Evolutionary conservation across 2,888 invertebrate species (phyloP), one percentile per base, ranked within the genome.

Genomic region (Salpingus planirostris): DNA sequence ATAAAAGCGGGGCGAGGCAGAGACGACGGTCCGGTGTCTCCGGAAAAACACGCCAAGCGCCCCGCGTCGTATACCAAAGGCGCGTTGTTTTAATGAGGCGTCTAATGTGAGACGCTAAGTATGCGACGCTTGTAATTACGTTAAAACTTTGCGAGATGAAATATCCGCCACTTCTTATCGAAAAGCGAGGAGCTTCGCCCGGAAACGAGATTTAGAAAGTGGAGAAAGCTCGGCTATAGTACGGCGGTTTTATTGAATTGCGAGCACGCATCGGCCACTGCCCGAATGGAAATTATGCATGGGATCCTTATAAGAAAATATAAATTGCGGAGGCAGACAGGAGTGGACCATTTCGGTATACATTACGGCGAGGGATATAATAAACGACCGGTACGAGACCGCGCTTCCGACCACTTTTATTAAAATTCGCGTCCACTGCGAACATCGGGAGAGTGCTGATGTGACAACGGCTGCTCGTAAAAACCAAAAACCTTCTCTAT

Each of bases 391-490:
- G 38, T 40, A 40, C 40, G 43, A 34, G 38, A 39, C 42, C 35
- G 24, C 27, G 34, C 27, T 42, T 36, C 34, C 33, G 43, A 49
- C 48, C 46, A 45, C 43, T 51, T 52, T 52, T 54, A 52, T 52
- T 50, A 50, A 50, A 52, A 51, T 49, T 50, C 44, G 46, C 42
- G 45, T 44, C 44, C 45, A 46, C 42, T 43, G 43, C 40, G 42
- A 40, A 33, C 42, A 46, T 42, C 43, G 36, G 37, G 32, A 41
- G 40, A 43, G 45, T 50, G 54, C 51, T 54, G 52, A 54, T 50
- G 54, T 46, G 51, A 52, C 49, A 52, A 52, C 45, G 47, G 46
- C 44, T 38, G 46, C 40, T 51, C 52, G 45, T 52, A 52, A 52
- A 54, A 52, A 44, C 43, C 40, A 34, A 44, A 42, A 31, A 24